phyloP scores from a whole-genome alignment of 1,140 invertebrate species.

The Microplitis demolitor region DNA sequence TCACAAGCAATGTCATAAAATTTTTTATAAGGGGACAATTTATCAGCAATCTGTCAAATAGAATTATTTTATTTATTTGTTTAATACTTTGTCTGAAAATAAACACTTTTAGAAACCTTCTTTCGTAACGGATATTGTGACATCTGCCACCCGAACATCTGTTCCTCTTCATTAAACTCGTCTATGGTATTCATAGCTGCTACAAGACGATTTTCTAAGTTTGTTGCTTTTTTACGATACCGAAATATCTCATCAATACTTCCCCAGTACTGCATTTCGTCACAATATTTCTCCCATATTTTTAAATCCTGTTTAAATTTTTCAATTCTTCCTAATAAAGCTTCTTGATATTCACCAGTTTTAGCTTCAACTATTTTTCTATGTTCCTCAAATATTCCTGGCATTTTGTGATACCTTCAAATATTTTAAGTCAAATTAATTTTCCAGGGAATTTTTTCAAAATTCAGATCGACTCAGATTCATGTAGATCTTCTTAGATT shows the following conservation, averaged over 20 bases:
- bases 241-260: slow-evolving; percentile 84
- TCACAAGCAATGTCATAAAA: slow-evolving; percentile 88
- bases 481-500: too few relatives aligned
- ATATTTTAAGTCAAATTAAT: too few relatives aligned
- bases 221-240: slow-evolving; percentile 81
- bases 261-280: slow-evolving; percentile 87
- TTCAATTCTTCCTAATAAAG: slow-evolving; percentile 71
- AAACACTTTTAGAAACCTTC: slow-evolving; percentile 49
- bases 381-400: slow-evolving; percentile 81
- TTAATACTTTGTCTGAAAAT: not conserved
- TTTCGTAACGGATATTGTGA: slow-evolving; percentile 88
- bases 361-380: slow-evolving; percentile 80
- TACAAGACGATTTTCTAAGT: slow-evolving; percentile 70
- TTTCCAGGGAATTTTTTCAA: too few relatives aligned
- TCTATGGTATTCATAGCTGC: slow-evolving; percentile 82
- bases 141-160: slow-evolving; percentile 85
- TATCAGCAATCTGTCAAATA: slow-evolving; percentile 68
- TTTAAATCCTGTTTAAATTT: slow-evolving; percentile 83
- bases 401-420: slow-evolving; percentile 72
- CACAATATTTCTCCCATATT: slow-evolving; percentile 78
- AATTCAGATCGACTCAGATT: too few relatives aligned
- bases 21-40: slow-evolving; percentile 82
- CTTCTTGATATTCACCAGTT: slow-evolving; percentile 84
- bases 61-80: slow-evolving; percentile 12
- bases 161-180: slow-evolving; percentile 90